Base-by-base conservation (phyloP, 2,888 invertebrate species). In the Agonum fuliginosum region DNA sequence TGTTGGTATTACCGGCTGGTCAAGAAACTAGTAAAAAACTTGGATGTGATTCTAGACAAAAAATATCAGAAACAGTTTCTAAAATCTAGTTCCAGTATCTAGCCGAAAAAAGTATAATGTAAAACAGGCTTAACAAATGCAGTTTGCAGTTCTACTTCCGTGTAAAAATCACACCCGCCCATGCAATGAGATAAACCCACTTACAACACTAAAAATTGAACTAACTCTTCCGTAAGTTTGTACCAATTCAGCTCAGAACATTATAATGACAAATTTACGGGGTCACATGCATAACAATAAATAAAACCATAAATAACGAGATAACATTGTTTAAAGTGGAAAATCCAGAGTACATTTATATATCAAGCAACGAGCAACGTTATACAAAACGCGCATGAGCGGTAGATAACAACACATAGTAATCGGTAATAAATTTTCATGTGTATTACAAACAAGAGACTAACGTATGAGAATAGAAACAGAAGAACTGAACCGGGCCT, bases 301-400 rank as follows among this genome's bases (percentile, higher is more conserved):
- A 54, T 30, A 48, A 30, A 54, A 20, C 34, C 27, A 54, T 72
- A 72, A 72, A 72, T 72, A 72, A 54, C 12, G 14, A 54, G 72
- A 72, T 72, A 72, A 72, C 72, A 72, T 72, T 72, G 72, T 72
- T 72, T 72, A 54, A 54, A 54, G 22, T 51, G 20, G 19, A 22
- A 72, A 72, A 72, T 34, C 34, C 34, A 54, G 19, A 34, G 72
- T 72, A 48, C 30, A 48, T 67, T 37, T 24, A 37, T 65, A 19
- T 67, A 67, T 67, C 67, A 67, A 22, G 30, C 14, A n/a, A 37
- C 65, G 54, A 8, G n/a, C n/a, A n/a, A n/a, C n/a, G n/a, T n/a
- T n/a, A n/a, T 20, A 34, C 12, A 37, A 19, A 67, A 17, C 27
- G 54, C 54, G 54, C 54, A 27, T 67, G 43, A 10, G 22, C 67